Base-by-base conservation (phyloP, 2,888 invertebrate genomes). In the Aproaerema taeniolella region DNA sequence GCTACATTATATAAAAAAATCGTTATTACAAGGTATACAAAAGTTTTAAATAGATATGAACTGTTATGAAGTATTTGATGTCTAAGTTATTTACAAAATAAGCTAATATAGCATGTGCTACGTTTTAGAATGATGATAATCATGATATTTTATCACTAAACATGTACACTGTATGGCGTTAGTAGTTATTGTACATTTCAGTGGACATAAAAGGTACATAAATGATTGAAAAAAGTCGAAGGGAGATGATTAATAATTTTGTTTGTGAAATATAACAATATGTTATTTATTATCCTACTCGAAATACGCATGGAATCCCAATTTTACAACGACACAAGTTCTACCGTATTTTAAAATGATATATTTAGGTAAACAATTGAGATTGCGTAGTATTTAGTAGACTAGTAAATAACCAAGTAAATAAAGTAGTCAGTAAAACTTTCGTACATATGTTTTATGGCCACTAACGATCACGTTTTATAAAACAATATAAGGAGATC, bases 1-100 rank as follows among this genome's bases (percentile, higher is more conserved):
- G 61, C 62, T 34, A 29, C 46, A 37, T 41, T n/a, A 46, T 6
- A 9, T 9, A 45, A 25, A 31, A 42, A 36, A 45, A 13, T 38
- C 38, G 41, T 49, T 38, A 53, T 52, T 55, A 50, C 39, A 52
- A 73, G 58, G 68, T 78, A 76, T 80, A 83, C 67, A 81, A 79
- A 81, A 79, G 54, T 60, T 69, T 72, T 78, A 78, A 67, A 71
- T 78, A 78, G 67, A 71, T 69, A 68, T 61, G 62, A 66, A 52
- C 60, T 64, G 67, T 75, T 80, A 79, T 71, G 73, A 79, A 79
- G 76, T 71, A 68, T 73, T 69, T 69, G 74, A 74, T 74, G 58
- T 72, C 67, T 80, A 73, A 68, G 62, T 60, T 81, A 83, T 85
- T 73, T 85, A 83, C 85, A 83, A 57, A 68, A 68, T 68, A 78